A percentile compares a stretch with the other conserved stretches of the same genome.
phyloP scores from a whole-genome alignment of 2,797 vertebrate species.

The Thalassophryne amazonica region DNA sequence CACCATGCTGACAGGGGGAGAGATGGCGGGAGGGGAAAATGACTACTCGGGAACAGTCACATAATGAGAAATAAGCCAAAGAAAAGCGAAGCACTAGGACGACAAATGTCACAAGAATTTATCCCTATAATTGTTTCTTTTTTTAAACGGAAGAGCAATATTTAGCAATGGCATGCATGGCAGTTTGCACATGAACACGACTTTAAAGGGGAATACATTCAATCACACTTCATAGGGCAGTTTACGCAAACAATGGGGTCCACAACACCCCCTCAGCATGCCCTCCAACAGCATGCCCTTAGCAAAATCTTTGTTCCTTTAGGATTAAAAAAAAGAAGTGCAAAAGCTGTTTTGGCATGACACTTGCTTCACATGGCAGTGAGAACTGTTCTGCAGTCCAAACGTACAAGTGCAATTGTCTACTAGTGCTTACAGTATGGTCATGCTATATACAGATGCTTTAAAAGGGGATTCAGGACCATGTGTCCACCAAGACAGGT shows the following conservation, averaged over 20 bases:
- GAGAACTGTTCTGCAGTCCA: constrained; percentile 77
- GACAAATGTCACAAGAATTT: constrained; percentile 90
- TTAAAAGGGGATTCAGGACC: constrained; percentile 29
- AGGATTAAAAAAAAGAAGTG: constrained; percentile 57
- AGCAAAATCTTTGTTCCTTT: constrained; percentile 64
- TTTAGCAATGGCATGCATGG: constrained; percentile 93
- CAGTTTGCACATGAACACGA: constrained; percentile 91
- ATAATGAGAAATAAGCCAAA: constrained; percentile 84
- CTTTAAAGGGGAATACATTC: constrained; percentile 93
- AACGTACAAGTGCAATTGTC: constrained; percentile 50
- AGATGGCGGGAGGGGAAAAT: constrained; percentile 83
- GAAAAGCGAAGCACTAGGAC: constrained; percentile 88
- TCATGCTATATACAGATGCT: constrained; percentile 48
- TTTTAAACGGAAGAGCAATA: constrained; percentile 86
- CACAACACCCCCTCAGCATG: constrained; percentile 31
- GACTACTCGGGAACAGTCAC: constrained; percentile 84
- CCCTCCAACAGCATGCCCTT: constrained; percentile 39
- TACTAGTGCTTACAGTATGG: constrained; percentile 20
- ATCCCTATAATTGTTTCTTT: constrained; percentile 70
- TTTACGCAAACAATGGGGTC: constrained; percentile 45
- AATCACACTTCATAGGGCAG: constrained; percentile 71
- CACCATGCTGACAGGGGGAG: constrained; percentile 87
- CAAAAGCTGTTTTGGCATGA: constrained; percentile 49
- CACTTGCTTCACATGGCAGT: constrained; percentile 54
- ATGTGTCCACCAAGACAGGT: constrained; percentile 53